Evolutionary conservation across 2,888 invertebrate genomes (phyloP), one percentile per base, ranked within the genome.

Genomic region (Drosophila lutescens): DNA sequence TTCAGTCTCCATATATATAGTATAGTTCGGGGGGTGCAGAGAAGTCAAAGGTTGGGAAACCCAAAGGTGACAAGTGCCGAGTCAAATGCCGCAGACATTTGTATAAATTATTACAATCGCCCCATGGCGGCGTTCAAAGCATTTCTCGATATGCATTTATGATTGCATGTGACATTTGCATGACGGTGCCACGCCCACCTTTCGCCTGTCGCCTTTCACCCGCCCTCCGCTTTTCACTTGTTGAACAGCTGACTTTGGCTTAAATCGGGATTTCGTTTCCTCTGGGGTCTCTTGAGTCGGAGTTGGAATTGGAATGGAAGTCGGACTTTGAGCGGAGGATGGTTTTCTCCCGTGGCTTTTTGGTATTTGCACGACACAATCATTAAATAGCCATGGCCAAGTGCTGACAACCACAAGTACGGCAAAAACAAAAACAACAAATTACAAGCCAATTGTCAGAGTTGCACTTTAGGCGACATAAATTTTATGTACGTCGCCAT

Each of bases 361-460:
- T 72, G 84, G 88, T 87, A 87, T 84, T 81, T 81, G 82, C 83
- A 83, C 83, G 83, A 88, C 88, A 83, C 83, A 83, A 88, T 83
- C 83, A 88, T 83, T 83, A 83, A 83, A 80, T 88, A 78, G 83
- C 86, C 83, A 83, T 67, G 86, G 88, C 88, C 86, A 83, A 83
- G 78, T 80, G 88, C 71, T 85, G 82, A 77, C 86, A 85, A 47
- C 66, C 85, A 71, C 70, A 68, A 51, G 68, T 41, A 51, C 12
- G 57, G 43, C 53, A 32, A 62, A 15, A 65, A 65, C 63, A 73
- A 53, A 75, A 83, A 74, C 77, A 83, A 88, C 88, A 85, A 88
- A 85, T 85, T 85, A 88, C 89, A 88, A 81, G 89, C 87, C 87
- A 86, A 85, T 86, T 86, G 88, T 86, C 82, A 78, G 86, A 84